Conservation (phyloP, 2,888 invertebrate genomes). For the Pegoplata infirma region DNA sequence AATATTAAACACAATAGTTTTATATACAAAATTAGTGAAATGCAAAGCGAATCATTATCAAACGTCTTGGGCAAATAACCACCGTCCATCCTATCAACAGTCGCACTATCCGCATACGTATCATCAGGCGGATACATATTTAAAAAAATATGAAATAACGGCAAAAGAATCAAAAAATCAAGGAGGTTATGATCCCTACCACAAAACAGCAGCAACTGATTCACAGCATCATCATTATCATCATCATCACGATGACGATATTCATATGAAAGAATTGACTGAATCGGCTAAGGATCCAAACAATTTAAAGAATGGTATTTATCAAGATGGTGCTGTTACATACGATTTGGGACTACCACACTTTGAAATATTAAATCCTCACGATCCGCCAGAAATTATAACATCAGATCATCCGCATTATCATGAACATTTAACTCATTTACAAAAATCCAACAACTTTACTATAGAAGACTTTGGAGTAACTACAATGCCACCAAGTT, state of each 20-base stretch:
- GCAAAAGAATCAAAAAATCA: neutral
- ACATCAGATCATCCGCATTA: conserved; percentile 72
- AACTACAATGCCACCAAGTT: neutral
- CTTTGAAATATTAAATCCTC: conserved; percentile 71
- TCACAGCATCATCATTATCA: neutral
- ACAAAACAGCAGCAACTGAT: neutral
- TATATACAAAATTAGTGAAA: neutral
- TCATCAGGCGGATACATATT: neutral
- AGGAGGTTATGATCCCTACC: neutral
- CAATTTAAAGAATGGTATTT: conserved; percentile 66
- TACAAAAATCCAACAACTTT: conserved; percentile 41
- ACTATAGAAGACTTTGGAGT: conserved; percentile 48
- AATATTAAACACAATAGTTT: neutral
- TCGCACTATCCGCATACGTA: neutral
- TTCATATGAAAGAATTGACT: conserved; percentile 11
- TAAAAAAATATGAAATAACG: neutral
- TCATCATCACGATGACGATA: conserved; percentile 8
- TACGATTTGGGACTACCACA: conserved; percentile 71
- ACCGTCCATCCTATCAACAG: neutral
- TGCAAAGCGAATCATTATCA: neutral
- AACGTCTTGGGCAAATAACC: too few species aligned
- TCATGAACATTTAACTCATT: conserved; percentile 63
- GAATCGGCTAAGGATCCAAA: conserved; percentile 47
- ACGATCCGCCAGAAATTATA: conserved; percentile 72
- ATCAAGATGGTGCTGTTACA: conserved; percentile 70